A percentile compares a stretch with the other conserved stretches of the same genome.
These are phyloP conservation scores for Branchipolynoe longqiensis DNA, from an alignment of 2,888 invertebrate genomes.

Conservation along the genomic window DNA sequence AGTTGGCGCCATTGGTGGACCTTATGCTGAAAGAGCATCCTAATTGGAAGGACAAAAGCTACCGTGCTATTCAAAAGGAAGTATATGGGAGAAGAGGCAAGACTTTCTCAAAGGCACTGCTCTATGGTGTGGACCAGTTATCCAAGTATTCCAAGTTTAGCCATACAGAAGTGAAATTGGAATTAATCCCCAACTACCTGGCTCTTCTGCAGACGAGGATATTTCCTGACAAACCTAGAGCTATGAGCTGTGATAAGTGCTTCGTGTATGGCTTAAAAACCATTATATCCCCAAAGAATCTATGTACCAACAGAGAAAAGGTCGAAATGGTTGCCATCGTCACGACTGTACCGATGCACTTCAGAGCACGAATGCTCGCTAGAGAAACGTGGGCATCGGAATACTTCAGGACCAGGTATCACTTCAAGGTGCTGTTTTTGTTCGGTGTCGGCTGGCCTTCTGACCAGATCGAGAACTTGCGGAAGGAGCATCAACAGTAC, in stretches of 20 bases:
- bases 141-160: background rate
- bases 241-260: conserved; percentile 9
- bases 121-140: background rate
- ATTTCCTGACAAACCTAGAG: background rate
- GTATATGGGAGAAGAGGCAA: background rate
- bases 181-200: background rate
- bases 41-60: background rate
- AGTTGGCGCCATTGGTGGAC: background rate
- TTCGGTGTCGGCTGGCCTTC: background rate
- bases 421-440: background rate
- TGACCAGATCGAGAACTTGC: background rate
- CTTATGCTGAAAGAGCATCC: background rate
- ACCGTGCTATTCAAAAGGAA: background rate
- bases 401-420: background rate
- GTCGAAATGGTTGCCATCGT: background rate
- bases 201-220: background rate
- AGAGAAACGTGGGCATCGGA: background rate
- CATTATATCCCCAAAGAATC: background rate
- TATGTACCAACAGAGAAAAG: background rate
- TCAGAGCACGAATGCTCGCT: background rate
- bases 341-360: background rate
- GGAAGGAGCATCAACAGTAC: background rate
- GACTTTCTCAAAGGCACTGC: background rate
- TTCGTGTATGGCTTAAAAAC: conserved; percentile 1
- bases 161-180: background rate